Evolutionary conservation across 2,888 invertebrate species (phyloP), one percentile per base, ranked within the genome.

Genomic region (Osmoderma eremita): DNA sequence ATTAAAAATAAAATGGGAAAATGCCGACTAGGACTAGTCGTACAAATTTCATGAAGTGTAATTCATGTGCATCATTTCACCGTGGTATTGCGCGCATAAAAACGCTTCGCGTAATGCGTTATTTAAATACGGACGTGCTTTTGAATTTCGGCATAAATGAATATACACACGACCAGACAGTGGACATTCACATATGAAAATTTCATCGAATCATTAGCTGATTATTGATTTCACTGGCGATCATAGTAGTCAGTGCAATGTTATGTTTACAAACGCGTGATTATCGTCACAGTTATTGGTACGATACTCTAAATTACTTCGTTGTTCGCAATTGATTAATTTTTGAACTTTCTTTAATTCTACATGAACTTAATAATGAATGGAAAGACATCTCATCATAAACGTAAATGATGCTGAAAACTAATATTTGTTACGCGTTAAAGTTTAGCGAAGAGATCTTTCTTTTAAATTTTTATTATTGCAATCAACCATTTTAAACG

Each of bases 51-150:
- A 61, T 61, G 36, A 61, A 45, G 17, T 36, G 54, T 63, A 56
- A n/a, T n/a, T n/a, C 45, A 36, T 48, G 48, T 65, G 68, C 54
- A 62, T 36, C 65, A 17, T 53, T 56, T 18, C 17, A 30, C 15
- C 30, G 17, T 41, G 6, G 56, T 45, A 22, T 17, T 36, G 13
- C 30, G 20, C 58, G 45, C 45, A 15, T 30, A 61, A 45, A 61
- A 61, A 45, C 36, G 36, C 6, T 22, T 13, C 58, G 13, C 20
- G 62, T 67, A 64, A 72, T 72, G 63, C 65, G 71, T 74, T 74
- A 74, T 74, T 74, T 72, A 71, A 73, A 73, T 72, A 72, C 72
- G 71, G 67, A 71, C 72, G 71, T 71, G 69, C 67, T 70, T 73
- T 73, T 68, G 68, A 71, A 72, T 64, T 72, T 72, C 67, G 68